phyloP scores from a whole-genome alignment of 2,113 vertebrate species.

The Gasterosteus nipponicus region DNA sequence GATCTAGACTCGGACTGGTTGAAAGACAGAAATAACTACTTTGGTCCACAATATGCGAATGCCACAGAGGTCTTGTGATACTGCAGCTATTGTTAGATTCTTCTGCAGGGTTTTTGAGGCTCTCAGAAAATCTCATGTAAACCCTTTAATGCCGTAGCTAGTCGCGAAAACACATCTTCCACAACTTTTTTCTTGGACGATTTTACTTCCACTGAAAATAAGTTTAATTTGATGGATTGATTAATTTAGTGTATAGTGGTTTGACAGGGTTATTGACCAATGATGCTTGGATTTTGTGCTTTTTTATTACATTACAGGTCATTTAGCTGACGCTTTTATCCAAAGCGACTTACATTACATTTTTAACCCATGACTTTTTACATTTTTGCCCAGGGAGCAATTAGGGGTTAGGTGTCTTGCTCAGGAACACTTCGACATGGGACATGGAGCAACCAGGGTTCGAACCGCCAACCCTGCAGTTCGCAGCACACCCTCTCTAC shows the following conservation, averaged over 20 bases:
- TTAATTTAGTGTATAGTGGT: neutral
- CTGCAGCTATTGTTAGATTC: conserved; percentile 56
- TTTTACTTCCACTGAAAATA: neutral
- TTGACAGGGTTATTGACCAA: conserved; percentile 6
- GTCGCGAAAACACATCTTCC: neutral
- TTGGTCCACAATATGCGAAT: conserved; percentile 54
- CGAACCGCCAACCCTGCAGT: too few relatives aligned
- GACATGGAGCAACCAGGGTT: too few relatives aligned
- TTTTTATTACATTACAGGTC: neutral
- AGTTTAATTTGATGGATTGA: neutral
- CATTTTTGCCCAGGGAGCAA: too few relatives aligned
- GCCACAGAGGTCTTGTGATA: conserved; percentile 56
- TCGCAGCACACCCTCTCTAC: too few relatives aligned
- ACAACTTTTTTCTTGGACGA: neutral
- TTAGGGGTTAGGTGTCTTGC: too few relatives aligned
- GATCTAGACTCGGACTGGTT: conserved; percentile 7
- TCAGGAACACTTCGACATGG: too few relatives aligned
- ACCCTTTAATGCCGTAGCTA: neutral
- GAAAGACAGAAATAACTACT: conserved; percentile 46
- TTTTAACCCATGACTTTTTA: too few relatives aligned
- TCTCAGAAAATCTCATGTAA: conserved; percentile 31
- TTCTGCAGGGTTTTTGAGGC: conserved; percentile 36
- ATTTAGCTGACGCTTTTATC: too few relatives aligned
- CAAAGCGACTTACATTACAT: too few relatives aligned
- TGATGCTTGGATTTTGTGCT: neutral